Base-by-base conservation (phyloP, 1,140 invertebrate genomes). In the Arion vulgaris region DNA sequence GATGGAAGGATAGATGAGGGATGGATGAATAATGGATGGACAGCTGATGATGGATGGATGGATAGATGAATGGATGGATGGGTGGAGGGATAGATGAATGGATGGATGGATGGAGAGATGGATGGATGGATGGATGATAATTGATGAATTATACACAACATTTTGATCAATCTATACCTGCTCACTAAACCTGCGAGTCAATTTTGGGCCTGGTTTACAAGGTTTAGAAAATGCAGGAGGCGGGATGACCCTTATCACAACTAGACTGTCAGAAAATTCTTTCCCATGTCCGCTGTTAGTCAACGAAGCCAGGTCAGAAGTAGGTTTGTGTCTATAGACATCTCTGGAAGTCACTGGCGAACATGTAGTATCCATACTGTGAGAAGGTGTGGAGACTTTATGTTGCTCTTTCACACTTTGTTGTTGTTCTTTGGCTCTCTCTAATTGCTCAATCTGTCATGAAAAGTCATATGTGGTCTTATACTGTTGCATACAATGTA, bases 101-200 rank as follows among this genome's bases (percentile, higher is more conserved):
- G n/a, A n/a, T n/a, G n/a, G n/a, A n/a, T n/a, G n/a, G n/a, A n/a
- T n/a, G n/a, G n/a, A n/a, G n/a, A n/a, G n/a, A n/a, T n/a, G n/a
- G n/a, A n/a, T n/a, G n/a, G n/a, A n/a, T n/a, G n/a, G n/a, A n/a
- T n/a, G n/a, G n/a, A n/a, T n/a, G n/a, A n/a, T n/a, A n/a, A n/a
- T n/a, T n/a, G n/a, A n/a, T n/a, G n/a, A n/a, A n/a, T n/a, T n/a
- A n/a, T n/a, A n/a, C n/a, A n/a, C n/a, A n/a, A n/a, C n/a, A n/a
- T 45, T 45, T 7, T 45, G 41, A 5, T 45, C 5, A 45, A 45
- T 45, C 41, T 13, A 45, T 53, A 84, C 85, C 74, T 87, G 85
- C 78, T 87, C 86, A 45, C 85, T 86, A 51, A 82, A 83, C n/a
- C 86, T 62, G 32, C 86, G 80, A 26, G 86, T 69, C 4, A 87